Conservation (phyloP, 2,888 invertebrate species). For the Tromatobia lineatoria region DNA sequence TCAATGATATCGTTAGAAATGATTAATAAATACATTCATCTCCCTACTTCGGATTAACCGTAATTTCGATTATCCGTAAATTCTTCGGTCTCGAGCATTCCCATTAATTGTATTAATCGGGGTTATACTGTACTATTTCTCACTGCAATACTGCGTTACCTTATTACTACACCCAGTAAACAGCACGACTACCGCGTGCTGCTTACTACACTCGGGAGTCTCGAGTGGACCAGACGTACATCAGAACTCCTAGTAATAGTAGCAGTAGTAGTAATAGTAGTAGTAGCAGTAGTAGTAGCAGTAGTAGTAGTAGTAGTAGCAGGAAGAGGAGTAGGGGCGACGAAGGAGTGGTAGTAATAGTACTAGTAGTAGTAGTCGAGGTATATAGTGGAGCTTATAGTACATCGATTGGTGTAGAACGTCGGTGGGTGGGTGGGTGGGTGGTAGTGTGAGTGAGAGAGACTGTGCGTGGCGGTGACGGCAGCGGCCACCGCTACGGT, state of each 20-base stretch:
- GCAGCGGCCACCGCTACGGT: constrained; percentile 66
- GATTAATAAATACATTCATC: no score
- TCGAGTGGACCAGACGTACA: constrained; percentile 57
- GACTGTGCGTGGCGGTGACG: constrained; percentile 59
- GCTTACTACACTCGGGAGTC: constrained; percentile 61
- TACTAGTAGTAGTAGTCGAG: constrained; percentile 35
- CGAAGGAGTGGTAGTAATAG: constrained; percentile 53
- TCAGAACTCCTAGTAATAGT: constrained; percentile 43
- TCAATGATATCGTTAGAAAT: no score
- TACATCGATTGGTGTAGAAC: constrained; percentile 39
- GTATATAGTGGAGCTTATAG: constrained; percentile 37
- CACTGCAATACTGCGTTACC: constrained; percentile 34
- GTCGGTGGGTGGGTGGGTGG: constrained; percentile 42
- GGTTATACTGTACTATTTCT: no score
- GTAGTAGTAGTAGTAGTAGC: not conserved
- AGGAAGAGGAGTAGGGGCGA: constrained; percentile 2
- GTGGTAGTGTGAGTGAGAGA: constrained; percentile 27
- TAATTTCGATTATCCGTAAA: no score
- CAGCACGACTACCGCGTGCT: constrained; percentile 57
- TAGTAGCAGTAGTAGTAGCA: constrained; percentile 38
- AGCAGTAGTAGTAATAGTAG: constrained; percentile 46
- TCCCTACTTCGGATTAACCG: no score
- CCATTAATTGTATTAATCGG: no score
- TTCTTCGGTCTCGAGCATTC: no score
- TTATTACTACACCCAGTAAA: constrained; percentile 4